Percentiles rank a stretch among this genome's conserved stretches.
Evolutionary conservation across 2,888 invertebrate species (phyloP).

Genomic region (Noctua comes): DNA sequence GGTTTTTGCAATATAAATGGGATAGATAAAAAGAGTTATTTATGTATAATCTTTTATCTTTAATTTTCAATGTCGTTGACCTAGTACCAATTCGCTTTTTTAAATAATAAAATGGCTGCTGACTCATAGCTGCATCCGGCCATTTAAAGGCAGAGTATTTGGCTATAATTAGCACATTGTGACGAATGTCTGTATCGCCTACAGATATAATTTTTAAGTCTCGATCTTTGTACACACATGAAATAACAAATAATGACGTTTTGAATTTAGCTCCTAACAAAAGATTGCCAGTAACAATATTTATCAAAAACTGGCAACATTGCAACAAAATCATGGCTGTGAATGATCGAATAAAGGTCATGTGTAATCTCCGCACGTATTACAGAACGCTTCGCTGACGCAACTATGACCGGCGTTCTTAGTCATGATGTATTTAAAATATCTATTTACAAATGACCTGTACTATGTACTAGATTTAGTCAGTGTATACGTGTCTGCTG

Average conservation of each 20-base stretch:
- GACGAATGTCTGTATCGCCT: not conserved
- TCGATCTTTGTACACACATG: not conserved
- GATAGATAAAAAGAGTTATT: constrained; percentile 37
- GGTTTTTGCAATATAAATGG: constrained; percentile 53
- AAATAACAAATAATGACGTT: not conserved
- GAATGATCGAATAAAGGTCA: constrained; percentile 58
- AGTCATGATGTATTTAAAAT: constrained; percentile 66
- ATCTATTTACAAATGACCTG: constrained; percentile 62
- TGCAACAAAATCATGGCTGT: constrained; percentile 33
- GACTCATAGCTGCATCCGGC: constrained; percentile 7
- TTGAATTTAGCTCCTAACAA: constrained; percentile 44
- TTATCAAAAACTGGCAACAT: constrained; percentile 51
- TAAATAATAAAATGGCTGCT: constrained; percentile 6
- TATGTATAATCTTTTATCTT: constrained; percentile 36
- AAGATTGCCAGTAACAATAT: constrained; percentile 51
- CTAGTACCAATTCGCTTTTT: constrained; percentile 8
- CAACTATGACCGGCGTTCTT: constrained; percentile 52
- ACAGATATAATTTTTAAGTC: not conserved
- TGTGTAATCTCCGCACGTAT: constrained; percentile 59
- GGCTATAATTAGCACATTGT: constrained; percentile 17
- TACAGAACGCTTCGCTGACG: constrained; percentile 57
- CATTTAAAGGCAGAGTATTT: not conserved
- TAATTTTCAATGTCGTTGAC: constrained; percentile 17
- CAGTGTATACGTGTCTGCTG: constrained; percentile 15
- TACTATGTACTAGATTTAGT: constrained; percentile 56